Base-by-base conservation (phyloP, 2,113 vertebrate genomes). In the Philantomba maxwellii region DNA sequence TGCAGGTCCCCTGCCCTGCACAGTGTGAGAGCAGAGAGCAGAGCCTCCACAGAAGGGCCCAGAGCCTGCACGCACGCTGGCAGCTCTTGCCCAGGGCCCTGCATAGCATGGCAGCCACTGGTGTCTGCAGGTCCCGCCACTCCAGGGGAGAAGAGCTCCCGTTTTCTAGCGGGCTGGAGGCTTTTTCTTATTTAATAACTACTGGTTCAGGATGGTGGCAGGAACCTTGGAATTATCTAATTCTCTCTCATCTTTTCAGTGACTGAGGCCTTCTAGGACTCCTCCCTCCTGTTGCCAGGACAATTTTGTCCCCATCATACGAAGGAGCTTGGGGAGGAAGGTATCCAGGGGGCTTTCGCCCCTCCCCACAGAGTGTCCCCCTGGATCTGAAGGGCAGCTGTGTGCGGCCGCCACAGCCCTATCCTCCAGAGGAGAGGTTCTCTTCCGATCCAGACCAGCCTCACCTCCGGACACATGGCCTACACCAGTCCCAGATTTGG, bases 51-150 rank as follows among this genome's bases (percentile, higher is more conserved):
- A 39, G 21, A 6, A 6, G 23, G 12, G 16, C 85, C 13, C 26
- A 33, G 51, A 33, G 28, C 21, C 6, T 6, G 3, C 7, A 16
- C 19, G 28, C 55, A 13, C 8, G 45, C 13, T 10, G 7, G 30
- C 30, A 30, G 23, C 85, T 83, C 36, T 26, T 8, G 13, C 13
- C 28, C 23, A 36, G 28, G 14, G 16, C 60, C 66, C 77, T 12
- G 2, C 19, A 8, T 19, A 0, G 60, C 30, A 12, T 0, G 53
- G 85, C 49, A 8, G 23, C 9, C 19, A 3, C 92, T 53, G 9
- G 23, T 1, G 21, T 19, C 58, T 19, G 16, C 43, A 49, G 60
- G 55, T 4, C 19, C 6, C 0, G 0, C 33, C 8, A 2, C 14
- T 53, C 45, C 6, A 78, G 39, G 5, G 16, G 51, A 66, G 7